Evolutionary conservation across 2,888 invertebrate genomes (phyloP), one percentile per base, ranked within the genome.

Genomic region (Nephrotoma flavescens): DNA sequence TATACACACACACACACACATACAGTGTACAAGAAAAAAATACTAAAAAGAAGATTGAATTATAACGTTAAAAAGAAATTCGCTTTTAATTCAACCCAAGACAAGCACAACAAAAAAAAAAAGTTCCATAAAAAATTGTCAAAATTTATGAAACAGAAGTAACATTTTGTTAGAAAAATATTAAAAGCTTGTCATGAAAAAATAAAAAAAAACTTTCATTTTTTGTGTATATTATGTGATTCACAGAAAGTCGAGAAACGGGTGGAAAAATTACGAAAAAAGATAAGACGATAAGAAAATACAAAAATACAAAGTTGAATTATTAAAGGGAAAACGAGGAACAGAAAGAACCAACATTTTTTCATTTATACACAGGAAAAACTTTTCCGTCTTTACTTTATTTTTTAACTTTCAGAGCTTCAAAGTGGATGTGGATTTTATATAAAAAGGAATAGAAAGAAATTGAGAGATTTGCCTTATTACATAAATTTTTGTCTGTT

Each of bases 151-250:
- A 42, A 86, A 86, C 86, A 86, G 86, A 86, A 52, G 52, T 86
- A 86, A 86, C 52, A 86, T 86, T 52, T 86, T 86, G 52, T 86
- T 86, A 41, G 86, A 41, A 41, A 71, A 71, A 86, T 86, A 86
- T 86, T 86, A 86, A 86, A 86, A 86, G 86, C 86, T 57, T 86
- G 86, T 86, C 86, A 86, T 86, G 57, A 84, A 84, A 19, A 42
- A 41, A 42, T 41, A 42, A 84, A 42, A 84, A 41, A 83, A 12
- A 84, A 84, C 12, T 83, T 83, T 83, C 83, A 41, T 83, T 41
- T 83, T 83, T 41, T 83, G 83, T 83, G 11, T 41, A 2, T 47
- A 12, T 47, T n/a, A 83, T 83, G 9, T 83, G 83, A 52, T 52
- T 52, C 52, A 52, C 52, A 52, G 31, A 71, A 71, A 71, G 71